Percentiles rank a stretch among this genome's conserved stretches.
phyloP scores from a whole-genome alignment of 92 coral and sea anemone species.

The Siderastrea siderea region DNA sequence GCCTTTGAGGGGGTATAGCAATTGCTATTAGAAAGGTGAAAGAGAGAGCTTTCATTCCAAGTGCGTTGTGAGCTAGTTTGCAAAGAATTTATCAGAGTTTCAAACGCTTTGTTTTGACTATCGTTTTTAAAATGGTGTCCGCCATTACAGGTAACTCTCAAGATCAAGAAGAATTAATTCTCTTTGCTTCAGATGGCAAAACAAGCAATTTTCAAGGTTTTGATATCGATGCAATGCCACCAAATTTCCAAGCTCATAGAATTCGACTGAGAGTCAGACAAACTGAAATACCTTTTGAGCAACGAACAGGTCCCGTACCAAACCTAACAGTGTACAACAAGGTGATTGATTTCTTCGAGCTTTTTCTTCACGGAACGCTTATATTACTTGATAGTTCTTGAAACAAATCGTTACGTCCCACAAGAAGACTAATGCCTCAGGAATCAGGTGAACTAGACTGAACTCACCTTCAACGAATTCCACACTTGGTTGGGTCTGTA shows the following conservation, averaged over 20 bases:
- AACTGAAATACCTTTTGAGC: conserved; percentile 33
- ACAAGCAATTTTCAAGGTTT: conserved; percentile 36
- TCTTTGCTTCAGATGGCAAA: conserved; percentile 21
- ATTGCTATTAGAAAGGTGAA: conserved; percentile 3
- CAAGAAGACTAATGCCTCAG: conserved; percentile 27
- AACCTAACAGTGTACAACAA: conserved; percentile 27
- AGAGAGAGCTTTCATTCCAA: conserved; percentile 29
- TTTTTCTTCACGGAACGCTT: conserved; percentile 47
- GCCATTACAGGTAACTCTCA: background rate
- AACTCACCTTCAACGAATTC: conserved; percentile 54
- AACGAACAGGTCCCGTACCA: conserved; percentile 26
- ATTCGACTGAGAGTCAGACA: conserved; percentile 29
- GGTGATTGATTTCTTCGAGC: conserved; percentile 47
- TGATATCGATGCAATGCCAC: conserved; percentile 34
- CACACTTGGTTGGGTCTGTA: conserved; percentile 59
- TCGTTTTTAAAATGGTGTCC: background rate
- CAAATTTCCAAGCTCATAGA: conserved; percentile 20
- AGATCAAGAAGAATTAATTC: conserved; percentile 18
- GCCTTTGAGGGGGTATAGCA: conserved; percentile 33
- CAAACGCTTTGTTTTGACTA: background rate
- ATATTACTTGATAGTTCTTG: conserved; percentile 39
- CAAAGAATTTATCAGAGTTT: background rate
- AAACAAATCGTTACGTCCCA: conserved; percentile 50
- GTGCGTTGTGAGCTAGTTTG: conserved; percentile 8
- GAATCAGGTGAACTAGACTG: conserved; percentile 35